Evolutionary conservation across 2,113 vertebrate species (phyloP).

Genomic region (Semnopithecus entellus): DNA sequence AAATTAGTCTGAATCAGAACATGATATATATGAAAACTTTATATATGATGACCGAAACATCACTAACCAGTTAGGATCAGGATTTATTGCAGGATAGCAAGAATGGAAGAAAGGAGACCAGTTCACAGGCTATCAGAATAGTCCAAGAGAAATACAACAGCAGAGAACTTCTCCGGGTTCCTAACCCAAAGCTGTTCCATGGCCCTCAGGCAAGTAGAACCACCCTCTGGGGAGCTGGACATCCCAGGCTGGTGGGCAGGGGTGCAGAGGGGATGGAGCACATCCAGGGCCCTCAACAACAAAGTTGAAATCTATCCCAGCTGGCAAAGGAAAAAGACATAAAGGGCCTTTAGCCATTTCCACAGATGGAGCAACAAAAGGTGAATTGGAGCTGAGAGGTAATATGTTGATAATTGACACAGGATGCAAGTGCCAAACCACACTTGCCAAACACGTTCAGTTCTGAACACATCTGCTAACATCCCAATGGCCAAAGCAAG

Average conservation of each 20-base stretch:
- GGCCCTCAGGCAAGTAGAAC: neutral
- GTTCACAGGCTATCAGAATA: neutral
- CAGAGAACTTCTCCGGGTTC: neutral
- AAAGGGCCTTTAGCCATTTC: neutral
- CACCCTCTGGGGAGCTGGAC: neutral
- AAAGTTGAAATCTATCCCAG: neutral
- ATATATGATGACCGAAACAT: neutral
- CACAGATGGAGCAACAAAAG: neutral
- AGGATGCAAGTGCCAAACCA: neutral
- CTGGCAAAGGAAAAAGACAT: neutral
- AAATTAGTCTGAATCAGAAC: neutral
- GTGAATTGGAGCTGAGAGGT: neutral
- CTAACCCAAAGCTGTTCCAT: neutral
- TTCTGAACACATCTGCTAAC: neutral
- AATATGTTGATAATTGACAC: neutral
- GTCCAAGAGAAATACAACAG: neutral
- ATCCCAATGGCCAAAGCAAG: neutral
- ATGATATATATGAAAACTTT: neutral
- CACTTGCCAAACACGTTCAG: neutral
- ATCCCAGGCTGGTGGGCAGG: neutral
- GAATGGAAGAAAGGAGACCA: neutral
- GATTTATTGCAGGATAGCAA: neutral
- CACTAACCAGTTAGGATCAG: neutral
- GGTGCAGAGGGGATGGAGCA: neutral
- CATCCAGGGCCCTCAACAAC: neutral